These are phyloP conservation scores for Luperina nickerlii DNA, from an alignment of 2,888 invertebrate genomes.

Conservation along the genomic window DNA sequence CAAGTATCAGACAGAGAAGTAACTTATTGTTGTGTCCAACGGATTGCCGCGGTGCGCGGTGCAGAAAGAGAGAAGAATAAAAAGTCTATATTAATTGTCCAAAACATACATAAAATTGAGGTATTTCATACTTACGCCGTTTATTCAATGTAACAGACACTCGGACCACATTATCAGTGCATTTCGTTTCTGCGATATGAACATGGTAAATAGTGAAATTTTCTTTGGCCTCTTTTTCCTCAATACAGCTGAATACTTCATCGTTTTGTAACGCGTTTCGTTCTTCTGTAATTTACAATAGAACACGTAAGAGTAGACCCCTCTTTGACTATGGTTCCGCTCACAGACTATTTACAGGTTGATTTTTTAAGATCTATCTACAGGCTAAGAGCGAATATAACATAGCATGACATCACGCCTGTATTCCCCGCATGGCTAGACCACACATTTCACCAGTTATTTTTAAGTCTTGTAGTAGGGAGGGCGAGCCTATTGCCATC, in stretches of 20 bases:
- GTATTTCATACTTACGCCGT: conserved; percentile 71
- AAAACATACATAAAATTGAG: background rate
- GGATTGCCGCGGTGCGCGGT: background rate
- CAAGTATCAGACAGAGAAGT: background rate
- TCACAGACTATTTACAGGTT: background rate
- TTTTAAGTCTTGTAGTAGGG: background rate
- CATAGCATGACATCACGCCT: background rate
- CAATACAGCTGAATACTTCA: conserved; percentile 46
- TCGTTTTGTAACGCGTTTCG: conserved; percentile 37
- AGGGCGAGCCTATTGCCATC: background rate
- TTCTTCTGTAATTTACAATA: conserved; percentile 51
- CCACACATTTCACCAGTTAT: background rate
- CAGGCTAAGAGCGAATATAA: background rate
- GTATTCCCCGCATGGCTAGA: background rate
- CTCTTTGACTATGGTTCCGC: background rate
- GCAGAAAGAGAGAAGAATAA: background rate
- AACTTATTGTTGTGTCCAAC: background rate
- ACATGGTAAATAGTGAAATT: conserved; percentile 71
- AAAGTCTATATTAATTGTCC: background rate
- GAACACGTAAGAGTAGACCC: background rate
- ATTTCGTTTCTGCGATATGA: conserved; percentile 76
- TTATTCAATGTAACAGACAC: conserved; percentile 77
- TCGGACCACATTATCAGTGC: conserved; percentile 68
- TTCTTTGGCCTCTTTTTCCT: conserved; percentile 61
- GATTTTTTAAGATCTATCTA: background rate